A percentile compares a stretch with the other conserved stretches of the same genome.
phyloP scores from a whole-genome alignment of 1,140 invertebrate genomes.

The Asobara japonica region DNA sequence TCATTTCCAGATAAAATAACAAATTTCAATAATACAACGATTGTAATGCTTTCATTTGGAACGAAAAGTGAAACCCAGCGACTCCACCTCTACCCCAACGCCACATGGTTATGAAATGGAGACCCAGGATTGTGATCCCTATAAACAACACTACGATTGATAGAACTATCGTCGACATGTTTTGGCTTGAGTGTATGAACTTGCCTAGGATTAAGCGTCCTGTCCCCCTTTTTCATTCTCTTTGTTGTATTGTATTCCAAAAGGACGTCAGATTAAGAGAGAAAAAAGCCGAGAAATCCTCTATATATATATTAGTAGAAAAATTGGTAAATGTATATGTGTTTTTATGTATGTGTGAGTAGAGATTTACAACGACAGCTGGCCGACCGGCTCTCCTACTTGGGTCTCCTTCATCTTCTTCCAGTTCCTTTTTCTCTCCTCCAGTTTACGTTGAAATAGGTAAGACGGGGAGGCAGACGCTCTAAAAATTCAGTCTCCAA shows the following conservation, averaged over 20 bases:
- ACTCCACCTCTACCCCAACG: not conserved
- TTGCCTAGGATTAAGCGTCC: not conserved
- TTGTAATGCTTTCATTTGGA: not conserved
- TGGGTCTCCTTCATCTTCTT: constrained; percentile 3
- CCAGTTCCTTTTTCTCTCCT: constrained; percentile 4
- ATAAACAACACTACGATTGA: not conserved
- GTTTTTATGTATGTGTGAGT: not conserved
- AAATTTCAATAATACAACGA: not conserved
- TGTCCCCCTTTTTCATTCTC: not conserved
- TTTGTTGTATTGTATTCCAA: constrained; percentile 7
- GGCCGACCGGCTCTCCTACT: not conserved
- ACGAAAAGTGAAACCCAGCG: not conserved
- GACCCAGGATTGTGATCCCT: not conserved
- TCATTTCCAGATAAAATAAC: no score
- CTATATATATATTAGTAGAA: not conserved
- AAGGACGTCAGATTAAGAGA: not conserved
- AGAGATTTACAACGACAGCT: constrained; percentile 9
- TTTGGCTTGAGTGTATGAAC: constrained; percentile 1
- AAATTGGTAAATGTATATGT: not conserved
- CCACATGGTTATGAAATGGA: not conserved
- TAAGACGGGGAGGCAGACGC: not conserved
- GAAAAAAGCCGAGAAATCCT: not conserved
- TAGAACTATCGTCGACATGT: not conserved
- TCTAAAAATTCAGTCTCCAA: constrained; percentile 10
- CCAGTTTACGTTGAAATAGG: not conserved